phyloP scores from a whole-genome alignment of 2,797 vertebrate species.

The Enteromius paludinosus region DNA sequence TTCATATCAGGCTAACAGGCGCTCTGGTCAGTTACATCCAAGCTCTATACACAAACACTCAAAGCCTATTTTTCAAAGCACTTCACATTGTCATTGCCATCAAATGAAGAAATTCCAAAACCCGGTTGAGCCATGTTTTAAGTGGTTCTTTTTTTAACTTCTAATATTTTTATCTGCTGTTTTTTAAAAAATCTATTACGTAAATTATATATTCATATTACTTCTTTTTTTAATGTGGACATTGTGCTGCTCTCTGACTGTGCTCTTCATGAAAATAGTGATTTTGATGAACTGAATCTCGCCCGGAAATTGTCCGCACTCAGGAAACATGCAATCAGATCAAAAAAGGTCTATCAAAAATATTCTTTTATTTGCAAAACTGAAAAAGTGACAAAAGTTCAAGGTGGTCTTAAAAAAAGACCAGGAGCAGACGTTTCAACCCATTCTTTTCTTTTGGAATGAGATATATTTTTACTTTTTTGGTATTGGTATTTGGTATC shows the following conservation, averaged over 20 bases:
- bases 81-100: not conserved
- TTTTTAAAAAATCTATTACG: not conserved
- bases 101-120: not conserved
- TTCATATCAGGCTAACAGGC: constrained; percentile 3
- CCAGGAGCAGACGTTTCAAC: not conserved
- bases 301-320: not conserved
- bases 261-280: not conserved
- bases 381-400: not conserved
- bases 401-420: not conserved
- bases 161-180: not conserved
- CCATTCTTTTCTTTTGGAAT: not conserved
- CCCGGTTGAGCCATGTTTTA: not conserved
- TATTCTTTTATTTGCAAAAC: not conserved
- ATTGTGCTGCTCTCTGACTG: not conserved
- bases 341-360: not conserved
- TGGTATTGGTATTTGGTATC: too few relatives aligned
- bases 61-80: constrained; percentile 12
- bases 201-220: not conserved
- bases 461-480: not conserved
- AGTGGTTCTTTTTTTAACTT: not conserved
- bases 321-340: not conserved
- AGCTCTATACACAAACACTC: constrained; percentile 15
- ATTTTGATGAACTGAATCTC: not conserved
- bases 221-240: not conserved
- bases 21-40: not conserved